Percentiles rank a stretch among this genome's conserved stretches.
phyloP scores from a whole-genome alignment of 2,113 vertebrate species.

The Collichthys lucidus region DNA sequence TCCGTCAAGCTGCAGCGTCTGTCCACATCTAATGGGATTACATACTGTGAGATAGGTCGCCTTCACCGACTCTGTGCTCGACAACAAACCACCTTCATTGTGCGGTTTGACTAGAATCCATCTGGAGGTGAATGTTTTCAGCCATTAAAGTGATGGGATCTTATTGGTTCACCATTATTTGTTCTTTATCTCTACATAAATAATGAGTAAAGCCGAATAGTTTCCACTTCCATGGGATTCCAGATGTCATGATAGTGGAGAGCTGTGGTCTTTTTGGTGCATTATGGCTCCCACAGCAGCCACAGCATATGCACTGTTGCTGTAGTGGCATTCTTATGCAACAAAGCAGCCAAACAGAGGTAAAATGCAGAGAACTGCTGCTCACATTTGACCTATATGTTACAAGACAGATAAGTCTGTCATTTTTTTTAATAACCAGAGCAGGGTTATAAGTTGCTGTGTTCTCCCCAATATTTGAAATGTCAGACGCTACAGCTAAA shows the following conservation, averaged over 20 bases:
- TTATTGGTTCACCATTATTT: neutral
- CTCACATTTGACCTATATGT: neutral
- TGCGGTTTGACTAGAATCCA: conserved; percentile 21
- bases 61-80: neutral
- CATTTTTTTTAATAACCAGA: neutral
- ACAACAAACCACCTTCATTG: conserved; percentile 4
- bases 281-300: conserved; percentile 16
- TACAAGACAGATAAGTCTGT: neutral
- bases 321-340: neutral
- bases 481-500: neutral
- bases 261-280: neutral
- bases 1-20: neutral
- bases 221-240: neutral
- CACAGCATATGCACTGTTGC: neutral
- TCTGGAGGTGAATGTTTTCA: neutral
- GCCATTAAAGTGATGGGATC: neutral
- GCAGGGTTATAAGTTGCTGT: neutral
- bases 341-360: neutral
- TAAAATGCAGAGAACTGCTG: neutral
- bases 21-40: conserved; percentile 18
- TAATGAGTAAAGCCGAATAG: conserved; percentile 15
- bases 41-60: conserved; percentile 6
- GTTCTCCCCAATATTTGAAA: neutral
- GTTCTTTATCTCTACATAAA: neutral
- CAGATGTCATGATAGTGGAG: neutral